phyloP scores from a whole-genome alignment of 2,888 invertebrate species.

The Unio pictorum region DNA sequence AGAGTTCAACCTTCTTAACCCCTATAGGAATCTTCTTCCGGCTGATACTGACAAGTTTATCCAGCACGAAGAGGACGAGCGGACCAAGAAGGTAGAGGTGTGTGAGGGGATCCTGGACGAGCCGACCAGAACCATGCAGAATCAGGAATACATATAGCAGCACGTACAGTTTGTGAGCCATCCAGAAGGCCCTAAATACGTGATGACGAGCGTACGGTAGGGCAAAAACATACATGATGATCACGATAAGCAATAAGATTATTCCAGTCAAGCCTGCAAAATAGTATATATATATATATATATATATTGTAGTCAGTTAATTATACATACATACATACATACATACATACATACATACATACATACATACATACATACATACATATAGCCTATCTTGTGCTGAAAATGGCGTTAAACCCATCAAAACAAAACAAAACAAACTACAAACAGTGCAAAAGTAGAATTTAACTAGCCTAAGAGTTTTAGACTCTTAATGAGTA shows the following conservation, averaged over 20 bases:
- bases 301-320: not conserved
- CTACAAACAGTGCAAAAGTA: too few relatives aligned
- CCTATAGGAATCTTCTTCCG: conserved; percentile 77
- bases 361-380: too few relatives aligned
- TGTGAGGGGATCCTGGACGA: conserved; percentile 76
- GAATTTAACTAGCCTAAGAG: too few relatives aligned
- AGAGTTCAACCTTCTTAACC: conserved; percentile 74
- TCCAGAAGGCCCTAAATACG: conserved; percentile 77
- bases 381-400: too few relatives aligned
- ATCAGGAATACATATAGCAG: conserved; percentile 76
- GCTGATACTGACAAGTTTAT: conserved; percentile 75
- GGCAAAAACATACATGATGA: conserved; percentile 76
- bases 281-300: not conserved
- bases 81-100: conserved; percentile 77
- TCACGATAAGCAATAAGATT: conserved; percentile 73
- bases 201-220: conserved; percentile 74
- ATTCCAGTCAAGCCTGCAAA: conserved; percentile 75
- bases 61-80: conserved; percentile 75
- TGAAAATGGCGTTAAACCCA: too few relatives aligned
- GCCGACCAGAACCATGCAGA: conserved; percentile 76
- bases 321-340: not conserved
- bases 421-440: too few relatives aligned
- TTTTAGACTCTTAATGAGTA: too few relatives aligned
- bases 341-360: too few relatives aligned
- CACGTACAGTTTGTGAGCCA: conserved; percentile 76